Evolutionary conservation across 2,888 invertebrate genomes (phyloP).

Genomic region (Fragum whitleyi): DNA sequence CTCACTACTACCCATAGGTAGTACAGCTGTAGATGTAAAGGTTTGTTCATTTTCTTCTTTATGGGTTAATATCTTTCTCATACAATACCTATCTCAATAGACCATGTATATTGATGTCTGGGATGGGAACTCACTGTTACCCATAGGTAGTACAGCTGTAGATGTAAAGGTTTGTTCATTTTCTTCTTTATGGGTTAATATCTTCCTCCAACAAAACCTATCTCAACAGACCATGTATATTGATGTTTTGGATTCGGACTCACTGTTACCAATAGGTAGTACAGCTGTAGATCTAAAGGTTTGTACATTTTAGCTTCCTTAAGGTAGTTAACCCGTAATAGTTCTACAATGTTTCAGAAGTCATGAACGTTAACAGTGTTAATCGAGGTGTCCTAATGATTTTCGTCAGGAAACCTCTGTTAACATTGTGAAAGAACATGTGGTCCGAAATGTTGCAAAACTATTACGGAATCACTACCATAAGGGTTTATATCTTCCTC

Average conservation of each 20-base stretch:
- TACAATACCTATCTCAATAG: constrained; percentile 84
- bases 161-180: constrained; percentile 86
- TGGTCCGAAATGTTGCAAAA: too few relatives aligned
- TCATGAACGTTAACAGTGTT: too few relatives aligned
- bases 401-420: too few relatives aligned
- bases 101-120: constrained; percentile 86
- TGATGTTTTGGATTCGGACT: constrained; percentile 87
- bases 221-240: constrained; percentile 84
- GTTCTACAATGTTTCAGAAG: too few relatives aligned
- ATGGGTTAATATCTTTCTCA: too few relatives aligned
- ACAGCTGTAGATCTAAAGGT: constrained; percentile 85
- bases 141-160: constrained; percentile 85
- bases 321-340: too few relatives aligned
- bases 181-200: background rate
- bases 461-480: too few relatives aligned
- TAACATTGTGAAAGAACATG: too few relatives aligned
- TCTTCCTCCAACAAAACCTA: constrained; percentile 85
- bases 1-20: constrained; percentile 86
- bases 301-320: too few relatives aligned
- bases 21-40: constrained; percentile 85
- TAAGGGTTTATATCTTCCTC: too few relatives aligned
- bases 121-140: constrained; percentile 86
- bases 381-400: too few relatives aligned
- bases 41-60: too few relatives aligned
- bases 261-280: constrained; percentile 85